Base-by-base conservation (phyloP, 2,113 vertebrate species). In the Tragulus kanchil region DNA sequence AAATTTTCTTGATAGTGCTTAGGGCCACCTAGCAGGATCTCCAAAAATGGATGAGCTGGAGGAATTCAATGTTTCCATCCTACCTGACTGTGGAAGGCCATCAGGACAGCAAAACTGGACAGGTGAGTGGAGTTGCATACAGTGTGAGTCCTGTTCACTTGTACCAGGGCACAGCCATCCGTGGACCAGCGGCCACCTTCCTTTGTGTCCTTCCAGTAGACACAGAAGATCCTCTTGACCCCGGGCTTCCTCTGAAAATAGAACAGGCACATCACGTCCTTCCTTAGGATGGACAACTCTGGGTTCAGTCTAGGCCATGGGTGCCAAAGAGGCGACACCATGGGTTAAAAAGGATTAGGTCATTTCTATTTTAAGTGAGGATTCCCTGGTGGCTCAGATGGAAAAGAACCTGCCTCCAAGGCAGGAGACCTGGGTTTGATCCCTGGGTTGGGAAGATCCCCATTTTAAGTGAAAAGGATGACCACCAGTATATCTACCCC, bases 101-200 rank as follows among this genome's bases (percentile, higher is more conserved):
- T 62, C 62, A 99, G 98, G 59, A 99, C 97, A 28, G 99, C 98
- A 4, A 99, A 99, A 14, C 98, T 99, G 87, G 99, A 99, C 31
- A 99, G 97, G 50, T 99, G 99, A 62, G 96, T 97, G 95, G 97
- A 99, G 79, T 50, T 97, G 97, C 99, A 99, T 17, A 97, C 52
- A 0, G 98, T 99, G 96, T 98, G 97, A 93, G 98, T 99, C 54
- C 94, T 42, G 75, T 97, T 90, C 0, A 75, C 58, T 13, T 25
- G 52, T 1, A 42, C 58, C 73, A 98, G 42, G 91, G 58, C 96
- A 25, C 99, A 99, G 79, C 98, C 98, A 0, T 98, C 97, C 0
- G 54, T 95, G 19, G 98, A 99, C 98, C 99, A 99, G 62, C 28
- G 65, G 84, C 94, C 90, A 0, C 52, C 81, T 3, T 78, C n/a